A percentile compares a stretch with the other conserved stretches of the same genome.
phyloP scores from a whole-genome alignment of 2,113 vertebrate genomes.

The Cromileptes altivelis region DNA sequence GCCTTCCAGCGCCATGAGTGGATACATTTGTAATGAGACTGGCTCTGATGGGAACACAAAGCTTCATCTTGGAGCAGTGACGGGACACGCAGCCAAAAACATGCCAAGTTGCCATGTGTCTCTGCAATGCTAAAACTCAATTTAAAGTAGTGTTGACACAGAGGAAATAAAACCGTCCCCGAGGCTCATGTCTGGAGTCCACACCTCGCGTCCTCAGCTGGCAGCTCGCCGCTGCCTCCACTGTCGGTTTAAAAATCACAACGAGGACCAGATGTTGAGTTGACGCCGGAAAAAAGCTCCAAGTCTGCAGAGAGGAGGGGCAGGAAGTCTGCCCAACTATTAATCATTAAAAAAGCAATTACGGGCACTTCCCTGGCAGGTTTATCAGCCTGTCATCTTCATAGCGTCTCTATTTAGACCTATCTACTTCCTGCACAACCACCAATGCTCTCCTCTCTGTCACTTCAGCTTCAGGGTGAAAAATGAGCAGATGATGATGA shows the following conservation, averaged over 20 bases:
- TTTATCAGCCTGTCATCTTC: conserved; percentile 57
- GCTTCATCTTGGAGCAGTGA: background rate
- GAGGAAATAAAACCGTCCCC: background rate
- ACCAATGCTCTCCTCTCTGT: conserved; percentile 23
- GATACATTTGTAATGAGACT: background rate
- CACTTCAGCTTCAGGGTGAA: conserved; percentile 8
- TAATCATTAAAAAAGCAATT: conserved; percentile 65
- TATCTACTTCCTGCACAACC: conserved; percentile 44
- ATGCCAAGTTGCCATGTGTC: background rate
- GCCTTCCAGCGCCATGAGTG: background rate
- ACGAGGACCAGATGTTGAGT: conserved; percentile 21
- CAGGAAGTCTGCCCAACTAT: conserved; percentile 16
- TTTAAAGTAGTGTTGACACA: background rate
- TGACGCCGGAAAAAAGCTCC: background rate
- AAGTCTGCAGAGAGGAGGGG: background rate
- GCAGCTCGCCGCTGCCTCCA: background rate
- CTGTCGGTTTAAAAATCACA: conserved; percentile 20
- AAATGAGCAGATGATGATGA: conserved; percentile 33
- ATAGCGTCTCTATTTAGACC: conserved; percentile 52
- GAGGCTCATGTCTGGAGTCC: background rate
- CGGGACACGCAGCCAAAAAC: background rate
- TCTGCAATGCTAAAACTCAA: background rate
- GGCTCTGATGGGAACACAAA: background rate
- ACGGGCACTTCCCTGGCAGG: conserved; percentile 44
- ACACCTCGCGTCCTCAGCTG: background rate